Conservation (phyloP, 2,888 invertebrate species). For the Chirona hameri region DNA sequence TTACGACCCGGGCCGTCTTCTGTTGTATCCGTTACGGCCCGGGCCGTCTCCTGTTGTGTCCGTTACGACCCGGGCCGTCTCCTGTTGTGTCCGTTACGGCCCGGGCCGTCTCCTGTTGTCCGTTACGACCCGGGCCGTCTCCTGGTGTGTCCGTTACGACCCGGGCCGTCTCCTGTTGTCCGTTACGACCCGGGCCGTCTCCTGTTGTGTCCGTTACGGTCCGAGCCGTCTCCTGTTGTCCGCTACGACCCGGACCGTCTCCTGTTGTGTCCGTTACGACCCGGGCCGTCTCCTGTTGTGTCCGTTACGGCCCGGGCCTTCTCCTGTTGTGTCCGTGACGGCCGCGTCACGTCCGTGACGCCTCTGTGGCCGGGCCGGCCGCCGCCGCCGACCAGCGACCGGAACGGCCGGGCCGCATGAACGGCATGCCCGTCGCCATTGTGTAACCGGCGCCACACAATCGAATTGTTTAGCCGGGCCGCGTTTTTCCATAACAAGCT, state of each 20-base stretch:
- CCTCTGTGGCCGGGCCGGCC: too few relatives aligned
- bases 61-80: not conserved
- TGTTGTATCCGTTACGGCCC: not conserved
- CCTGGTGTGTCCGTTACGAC: too few relatives aligned
- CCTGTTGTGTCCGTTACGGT: too few relatives aligned
- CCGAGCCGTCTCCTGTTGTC: too few relatives aligned
- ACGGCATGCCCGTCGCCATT: constrained; percentile 7
- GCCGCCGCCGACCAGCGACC: not conserved
- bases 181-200: too few relatives aligned
- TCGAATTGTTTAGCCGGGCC: not conserved
- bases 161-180: too few relatives aligned
- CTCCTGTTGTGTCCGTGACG: not conserved
- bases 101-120: too few relatives aligned
- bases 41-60: too few relatives aligned
- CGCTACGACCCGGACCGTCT: too few relatives aligned
- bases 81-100: not conserved
- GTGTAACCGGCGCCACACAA: not conserved
- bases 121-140: too few relatives aligned
- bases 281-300: not conserved
- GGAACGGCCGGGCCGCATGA: not conserved
- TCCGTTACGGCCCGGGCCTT: not conserved
- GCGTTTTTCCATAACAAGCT: constrained; percentile 28
- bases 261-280: not conserved
- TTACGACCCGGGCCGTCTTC: not conserved
- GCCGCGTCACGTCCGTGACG: not conserved